These are phyloP conservation scores for Acrocera orbiculus DNA, from an alignment of 2,888 invertebrate species.

Conservation along the genomic window DNA sequence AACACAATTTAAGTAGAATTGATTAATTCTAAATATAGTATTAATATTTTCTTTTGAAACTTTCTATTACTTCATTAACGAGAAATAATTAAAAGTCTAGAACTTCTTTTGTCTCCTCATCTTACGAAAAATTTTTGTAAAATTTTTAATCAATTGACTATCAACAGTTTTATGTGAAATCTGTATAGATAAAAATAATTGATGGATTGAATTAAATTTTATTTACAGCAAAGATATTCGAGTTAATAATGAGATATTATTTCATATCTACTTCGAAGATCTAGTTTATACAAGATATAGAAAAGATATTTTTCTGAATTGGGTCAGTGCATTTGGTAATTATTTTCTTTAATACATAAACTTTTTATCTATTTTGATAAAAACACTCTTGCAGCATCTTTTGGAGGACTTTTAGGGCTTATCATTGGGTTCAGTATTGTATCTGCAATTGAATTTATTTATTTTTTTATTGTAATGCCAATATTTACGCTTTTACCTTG, in stretches of 20 bases:
- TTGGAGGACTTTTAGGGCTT: slow-evolving; percentile 49
- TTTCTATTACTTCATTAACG: too few species aligned
- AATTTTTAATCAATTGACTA: too few species aligned
- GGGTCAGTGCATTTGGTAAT: slow-evolving; percentile 50
- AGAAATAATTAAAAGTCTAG: too few species aligned
- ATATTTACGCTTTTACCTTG: too few species aligned
- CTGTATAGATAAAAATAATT: too few species aligned
- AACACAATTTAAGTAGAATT: too few species aligned
- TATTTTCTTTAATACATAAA: background rate
- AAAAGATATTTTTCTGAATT: slow-evolving; percentile 46
- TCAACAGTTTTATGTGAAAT: too few species aligned
- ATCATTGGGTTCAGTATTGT: slow-evolving; percentile 54
- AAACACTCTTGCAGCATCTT: slow-evolving; percentile 39
- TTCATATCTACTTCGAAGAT: slow-evolving; percentile 49
- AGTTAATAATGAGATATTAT: slow-evolving; percentile 36
- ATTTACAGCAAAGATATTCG: slow-evolving; percentile 31
- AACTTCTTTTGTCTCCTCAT: too few species aligned
- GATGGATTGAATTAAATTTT: background rate
- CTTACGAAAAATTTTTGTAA: too few species aligned
- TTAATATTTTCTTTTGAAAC: too few species aligned
- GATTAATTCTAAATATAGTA: too few species aligned
- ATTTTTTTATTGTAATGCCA: slow-evolving; percentile 41
- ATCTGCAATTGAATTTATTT: slow-evolving; percentile 44
- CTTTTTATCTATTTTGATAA: background rate
- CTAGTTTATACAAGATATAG: slow-evolving; percentile 47